These are phyloP conservation scores for Conchocele bisecta DNA, from an alignment of 2,888 invertebrate species.

Conservation along the genomic window DNA sequence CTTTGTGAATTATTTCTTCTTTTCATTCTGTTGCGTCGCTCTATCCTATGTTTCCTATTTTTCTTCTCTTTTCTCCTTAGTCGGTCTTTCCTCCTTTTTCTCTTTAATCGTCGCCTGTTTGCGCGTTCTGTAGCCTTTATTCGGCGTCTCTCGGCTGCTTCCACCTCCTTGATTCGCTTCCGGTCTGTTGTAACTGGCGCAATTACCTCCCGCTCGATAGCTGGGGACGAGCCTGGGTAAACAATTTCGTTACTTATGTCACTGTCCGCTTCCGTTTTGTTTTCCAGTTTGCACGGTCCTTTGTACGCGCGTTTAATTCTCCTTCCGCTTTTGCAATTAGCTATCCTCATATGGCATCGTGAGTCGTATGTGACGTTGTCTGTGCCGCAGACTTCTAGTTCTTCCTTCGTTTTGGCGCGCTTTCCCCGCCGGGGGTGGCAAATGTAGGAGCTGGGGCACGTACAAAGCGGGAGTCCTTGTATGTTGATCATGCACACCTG, in stretches of 20 bases:
- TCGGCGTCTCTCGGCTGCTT: constrained; percentile 29
- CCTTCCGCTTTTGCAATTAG: constrained; percentile 62
- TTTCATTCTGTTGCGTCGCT: constrained; percentile 38
- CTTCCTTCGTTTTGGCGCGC: constrained; percentile 31
- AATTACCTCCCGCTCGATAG: too few relatives aligned
- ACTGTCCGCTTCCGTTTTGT: constrained; percentile 1
- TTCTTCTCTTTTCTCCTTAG: constrained; percentile 29
- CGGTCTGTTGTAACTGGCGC: too few relatives aligned
- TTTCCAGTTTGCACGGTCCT: constrained; percentile 44
- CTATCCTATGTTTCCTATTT: constrained; percentile 25
- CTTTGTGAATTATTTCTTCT: constrained; percentile 35
- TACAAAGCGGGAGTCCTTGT: constrained; percentile 79
- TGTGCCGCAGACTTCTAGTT: constrained; percentile 71
- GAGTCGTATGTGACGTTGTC: constrained; percentile 75
- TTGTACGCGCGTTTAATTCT: constrained; percentile 62
- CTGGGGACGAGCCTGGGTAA: too few relatives aligned
- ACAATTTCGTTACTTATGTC: too few relatives aligned
- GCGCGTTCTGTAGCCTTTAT: constrained; percentile 36
- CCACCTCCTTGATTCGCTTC: constrained; percentile 1
- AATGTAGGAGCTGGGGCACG: constrained; percentile 75
- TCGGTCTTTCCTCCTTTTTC: constrained; percentile 40
- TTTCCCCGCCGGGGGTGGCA: constrained; percentile 64
- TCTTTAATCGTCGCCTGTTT: constrained; percentile 28
- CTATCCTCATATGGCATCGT: constrained; percentile 69
- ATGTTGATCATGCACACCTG: constrained; percentile 80